Evolutionary conservation across 1,140 invertebrate species (phyloP), one percentile per base, ranked within the genome.

Genomic region (Mycetomoellerius zeteki): DNA sequence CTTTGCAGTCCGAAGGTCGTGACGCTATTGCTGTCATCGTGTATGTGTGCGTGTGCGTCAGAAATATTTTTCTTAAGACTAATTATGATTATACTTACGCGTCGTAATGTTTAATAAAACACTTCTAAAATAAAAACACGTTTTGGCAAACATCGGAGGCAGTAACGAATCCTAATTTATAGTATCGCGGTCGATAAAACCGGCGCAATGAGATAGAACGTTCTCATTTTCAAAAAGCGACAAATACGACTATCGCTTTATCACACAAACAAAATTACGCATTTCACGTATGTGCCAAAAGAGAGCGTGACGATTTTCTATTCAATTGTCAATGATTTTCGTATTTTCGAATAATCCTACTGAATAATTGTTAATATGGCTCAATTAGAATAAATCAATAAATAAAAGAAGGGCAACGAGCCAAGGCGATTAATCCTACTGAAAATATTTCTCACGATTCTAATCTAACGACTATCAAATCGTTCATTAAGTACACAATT

Each of bases 191-290:
- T 47, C 84, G 88, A 89, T 89, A 89, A 89, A 89, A 24, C 84
- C 47, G 16, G 27, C 43, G 84, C 85, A 88, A 88, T 56, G 81
- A 89, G 69, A 89, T 82, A 86, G 76, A 89, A 88, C 84, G 76
- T 78, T 43, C 47, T 14, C 50, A 30, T 33, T 54, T 56, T 76
- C 24, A 71, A 89, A 76, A 72, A 73, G n/a, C 64, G 88, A 82
- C 76, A 77, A 89, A 89, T 71, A 71, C 80, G 10, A 43, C 76
- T 64, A 65, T 60, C 33, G 6, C 56, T 56, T 71, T 89, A 86
- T 89, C 88, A 47, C 33, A 12, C 84, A 89, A 89, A 89, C 33
- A 89, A 76, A 54, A 89, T 89, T 86, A 89, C 52, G 30, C 56
- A n/a, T n/a, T 27, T 58, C 4, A n/a, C 56, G 65, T 50, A 67